Evolutionary conservation across 92 coral and sea anemone genomes (phyloP).

Genomic region (Parazoanthus atlanticus): DNA sequence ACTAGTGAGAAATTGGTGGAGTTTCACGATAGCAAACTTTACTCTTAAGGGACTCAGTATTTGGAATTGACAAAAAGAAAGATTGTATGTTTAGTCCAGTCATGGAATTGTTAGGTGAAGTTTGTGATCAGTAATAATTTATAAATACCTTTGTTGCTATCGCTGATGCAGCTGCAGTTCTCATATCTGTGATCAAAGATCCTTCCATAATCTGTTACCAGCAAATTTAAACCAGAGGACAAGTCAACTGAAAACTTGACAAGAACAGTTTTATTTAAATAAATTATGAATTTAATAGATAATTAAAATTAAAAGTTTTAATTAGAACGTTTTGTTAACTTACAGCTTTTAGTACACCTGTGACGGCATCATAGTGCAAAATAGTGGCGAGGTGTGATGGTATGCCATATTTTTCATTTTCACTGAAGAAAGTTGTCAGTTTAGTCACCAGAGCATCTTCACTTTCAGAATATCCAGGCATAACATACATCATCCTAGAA

Average conservation of each 20-base stretch:
- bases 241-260: no score
- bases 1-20: no score
- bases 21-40: no score
- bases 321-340: constrained; percentile 38
- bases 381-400: constrained; percentile 67
- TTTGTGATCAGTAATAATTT: no score
- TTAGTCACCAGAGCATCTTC: constrained; percentile 83
- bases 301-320: no score
- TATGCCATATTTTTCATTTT: constrained; percentile 67
- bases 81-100: not conserved
- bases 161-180: constrained; percentile 99
- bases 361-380: constrained; percentile 70
- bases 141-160: constrained; percentile 90
- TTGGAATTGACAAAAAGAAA: no score
- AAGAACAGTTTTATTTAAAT: no score
- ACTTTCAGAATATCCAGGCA: constrained; percentile 94
- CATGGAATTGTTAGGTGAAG: no score
- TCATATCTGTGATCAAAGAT: constrained; percentile 81
- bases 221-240: no score
- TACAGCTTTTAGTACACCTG: constrained; percentile 85
- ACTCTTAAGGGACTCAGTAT: no score
- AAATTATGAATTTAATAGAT: no score
- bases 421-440: constrained; percentile 73
- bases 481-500: constrained; percentile 70
- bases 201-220: constrained; percentile 85